Evolutionary conservation across 2,797 vertebrate species (phyloP), one percentile per base, ranked within the genome.

Genomic region (Pagetopsis macropterus): DNA sequence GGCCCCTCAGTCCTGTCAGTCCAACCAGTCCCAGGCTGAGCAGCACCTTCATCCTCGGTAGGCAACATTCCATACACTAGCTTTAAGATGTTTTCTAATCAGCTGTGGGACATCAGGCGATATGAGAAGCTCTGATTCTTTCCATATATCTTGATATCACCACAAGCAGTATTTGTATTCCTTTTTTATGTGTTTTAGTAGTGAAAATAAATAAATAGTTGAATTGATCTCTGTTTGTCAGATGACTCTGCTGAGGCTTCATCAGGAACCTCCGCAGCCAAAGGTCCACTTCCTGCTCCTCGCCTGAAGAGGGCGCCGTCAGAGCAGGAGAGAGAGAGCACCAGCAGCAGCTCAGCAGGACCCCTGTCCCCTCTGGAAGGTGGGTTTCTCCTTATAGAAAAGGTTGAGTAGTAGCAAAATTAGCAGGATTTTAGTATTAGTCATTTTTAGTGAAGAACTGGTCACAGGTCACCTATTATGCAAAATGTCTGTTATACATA

Each of bases 301-400:
- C 37, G 94, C 79, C 92, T 96, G 80, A 97, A 94, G 92, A 96
- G 95, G 86, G 87, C 87, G 66, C 89, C 93, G 43, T 96, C 94
- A 0, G 96, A 96, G 64, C 95, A 95, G 82, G 96, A 97, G 85
- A 90, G 79, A 70, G 95, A 94, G 23, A 91, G 92, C 72, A 83
- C 65, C 76, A 93, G 82, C 85, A 94, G 78, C 66, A 65, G 1
- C 48, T 31, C 51, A 5, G 66, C 60, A 16, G 85, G 43, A 9
- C 54, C 49, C 0, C 15, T 0, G 37, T 72, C 83, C 37, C 81
- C 83, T 58, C 89, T 93, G 79, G 95, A 96, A 84, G 95, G 97
- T 98, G 72, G 76, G 94, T 89, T 0, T 45, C 64, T n/a, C 9
- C 49, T 23, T 3, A 4, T 1, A 8, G 27, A 12, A 48, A 0